Evolutionary conservation across 2,888 invertebrate genomes (phyloP), one percentile per base, ranked within the genome.

Genomic region (Tillus elongatus): DNA sequence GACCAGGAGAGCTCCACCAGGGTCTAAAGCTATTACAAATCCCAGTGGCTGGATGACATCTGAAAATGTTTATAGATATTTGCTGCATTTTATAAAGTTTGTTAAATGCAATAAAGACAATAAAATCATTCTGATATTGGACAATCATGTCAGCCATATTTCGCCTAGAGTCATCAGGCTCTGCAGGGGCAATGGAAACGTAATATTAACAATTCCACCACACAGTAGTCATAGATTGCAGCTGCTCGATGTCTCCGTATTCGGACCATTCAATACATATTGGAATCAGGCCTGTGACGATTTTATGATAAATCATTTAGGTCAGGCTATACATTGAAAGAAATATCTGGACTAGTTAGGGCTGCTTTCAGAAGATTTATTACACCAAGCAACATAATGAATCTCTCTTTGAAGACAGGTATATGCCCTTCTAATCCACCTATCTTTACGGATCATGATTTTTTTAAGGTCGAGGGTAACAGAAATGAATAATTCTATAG

Each of bases 1-100:
- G n/a, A n/a, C n/a, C n/a, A n/a, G n/a, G n/a, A n/a, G n/a, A n/a
- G 38, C 42, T 37, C 38, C 46, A 36, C 37, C 44, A 42, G 44
- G 40, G 16, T 46, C 42, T 40, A 35, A 30, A 36, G 40, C 38
- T 40, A 40, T 38, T 3, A 15, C 8, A 3, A 14, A 15, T 33
- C 11, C n/a, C n/a, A 15, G 15, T n/a, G 14, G 15, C 15, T 33
- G 33, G 14, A 33, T 33, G 33, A 33, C 33, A 10, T 11, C 2
- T 33, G 33, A 33, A 3, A 33, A 33, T 33, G 14, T 33, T n/a
- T 14, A 14, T 10, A 33, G 15, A 16, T 33, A 15, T 13, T n/a
- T 33, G 10, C 4, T 15, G 3, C 33, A 33, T 13, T 33, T 33
- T 13, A 15, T 33, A 16, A 15, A n/a, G n/a, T n/a, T n/a, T n/a